Base-by-base conservation (phyloP, 1,140 invertebrate genomes). In the Galleria mellonella region DNA sequence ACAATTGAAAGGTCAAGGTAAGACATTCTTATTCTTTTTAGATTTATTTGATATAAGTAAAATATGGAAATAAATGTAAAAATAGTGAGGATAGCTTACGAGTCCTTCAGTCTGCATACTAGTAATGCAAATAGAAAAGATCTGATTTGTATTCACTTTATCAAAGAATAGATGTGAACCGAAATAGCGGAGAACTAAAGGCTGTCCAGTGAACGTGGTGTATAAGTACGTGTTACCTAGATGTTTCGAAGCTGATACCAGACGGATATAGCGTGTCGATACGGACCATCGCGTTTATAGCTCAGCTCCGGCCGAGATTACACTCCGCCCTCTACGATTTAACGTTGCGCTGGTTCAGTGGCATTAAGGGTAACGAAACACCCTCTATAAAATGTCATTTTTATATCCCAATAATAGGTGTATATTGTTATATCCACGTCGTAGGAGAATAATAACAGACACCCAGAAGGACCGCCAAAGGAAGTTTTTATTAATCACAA, bases 241-340 rank as follows among this genome's bases (percentile, higher is more conserved):
- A 36, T 28, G 29, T 32, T 45, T 27, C 33, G 29, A 10, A 30
- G 30, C 29, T 29, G 38, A 45, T 47, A 35, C 43, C 39, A 35
- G 47, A 53, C 51, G 43, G 47, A 53, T 58, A 53, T 58, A 53
- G 50, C 35, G 9, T 29, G 31, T 43, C 29, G 46, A 57, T 49
- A 51, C 47, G 44, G 55, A 43, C 40, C 51, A 53, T 44, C 47
- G 43, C 43, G 33, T 50, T 46, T 43, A 43, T 44, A 55, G 14
- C 43, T 35, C 27, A 12, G 23, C 17, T 43, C 10, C 14, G 42
- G 27, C 37, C 39, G 37, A 36, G 33, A 36, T 36, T 36, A 14
- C 15, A 14, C 15, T 31, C 15, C 15, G 33, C 33, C 33, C 33
- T 36, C 6, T 36, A 15, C 12, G 33, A 23, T 15, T 31, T 31